Percentiles rank a stretch among this genome's conserved stretches.
Conservation (phyloP, 2,797 vertebrate species). For the Taenioides sp. region DNA sequence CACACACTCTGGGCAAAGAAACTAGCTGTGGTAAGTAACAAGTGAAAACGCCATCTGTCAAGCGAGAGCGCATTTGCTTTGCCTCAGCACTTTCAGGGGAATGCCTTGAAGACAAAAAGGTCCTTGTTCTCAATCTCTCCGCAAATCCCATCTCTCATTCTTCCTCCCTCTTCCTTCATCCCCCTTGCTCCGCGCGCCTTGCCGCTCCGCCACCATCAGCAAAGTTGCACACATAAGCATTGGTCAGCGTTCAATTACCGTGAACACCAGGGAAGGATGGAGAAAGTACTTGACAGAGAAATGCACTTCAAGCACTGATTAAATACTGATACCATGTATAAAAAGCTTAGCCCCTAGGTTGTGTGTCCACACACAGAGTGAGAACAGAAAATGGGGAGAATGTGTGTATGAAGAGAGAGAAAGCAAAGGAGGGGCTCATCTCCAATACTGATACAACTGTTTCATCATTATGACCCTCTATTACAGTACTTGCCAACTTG, state of each 20-base stretch:
- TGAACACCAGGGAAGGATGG: conserved; percentile 74
- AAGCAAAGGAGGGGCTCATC: conserved; percentile 36
- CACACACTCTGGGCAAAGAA: conserved; percentile 60
- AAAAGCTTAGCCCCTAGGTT: conserved; percentile 74
- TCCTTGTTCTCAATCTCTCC: conserved; percentile 77
- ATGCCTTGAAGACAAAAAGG: conserved; percentile 83
- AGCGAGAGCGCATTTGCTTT: conserved; percentile 73
- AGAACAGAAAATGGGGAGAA: conserved; percentile 48
- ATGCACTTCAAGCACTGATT: conserved; percentile 81
- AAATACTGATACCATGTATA: conserved; percentile 77
- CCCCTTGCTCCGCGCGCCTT: conserved; percentile 67
- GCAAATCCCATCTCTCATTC: conserved; percentile 80
- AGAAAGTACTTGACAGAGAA: conserved; percentile 77
- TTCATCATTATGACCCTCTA: conserved; percentile 79
- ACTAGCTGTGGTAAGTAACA: conserved; percentile 79
- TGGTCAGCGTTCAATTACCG: conserved; percentile 80
- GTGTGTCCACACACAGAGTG: conserved; percentile 41
- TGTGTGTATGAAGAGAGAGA: conserved; percentile 24
- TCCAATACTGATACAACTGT: conserved; percentile 75
- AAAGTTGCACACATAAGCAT: conserved; percentile 81
- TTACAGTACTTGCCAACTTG: conserved; percentile 80
- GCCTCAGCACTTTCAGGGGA: conserved; percentile 81
- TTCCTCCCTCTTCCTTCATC: conserved; percentile 76
- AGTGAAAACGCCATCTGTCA: conserved; percentile 83
- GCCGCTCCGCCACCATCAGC: conserved; percentile 78